Evolutionary conservation across 2,797 vertebrate species (phyloP), one percentile per base, ranked within the genome.

Genomic region (Anniella stebbinsi): DNA sequence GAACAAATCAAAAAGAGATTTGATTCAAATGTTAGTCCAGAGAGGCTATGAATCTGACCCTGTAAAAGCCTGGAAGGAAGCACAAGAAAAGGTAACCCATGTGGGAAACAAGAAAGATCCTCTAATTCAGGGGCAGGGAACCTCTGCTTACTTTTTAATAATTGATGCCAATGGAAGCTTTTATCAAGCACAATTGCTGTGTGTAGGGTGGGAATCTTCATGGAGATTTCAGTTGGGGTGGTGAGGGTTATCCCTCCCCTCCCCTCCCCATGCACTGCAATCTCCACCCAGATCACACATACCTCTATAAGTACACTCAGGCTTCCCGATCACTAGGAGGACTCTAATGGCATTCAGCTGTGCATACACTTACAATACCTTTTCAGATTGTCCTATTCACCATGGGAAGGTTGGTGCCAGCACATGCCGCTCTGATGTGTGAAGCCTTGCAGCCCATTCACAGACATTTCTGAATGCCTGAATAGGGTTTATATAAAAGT

Each of bases 1-100:
- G 95, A 99, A 99, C 97, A 99, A 99, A 97, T 98, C 98, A 81
- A 99, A 99, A 96, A 98, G 98, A 87, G 99, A 99, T 88, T 97
- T 99, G 95, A 98, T 99, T 97, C 98, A 98, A 94, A 98, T 99
- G 98, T 96, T 99, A 96, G 97, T 99, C 87, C 99, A 99, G 97
- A 98, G 98, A 96, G 99, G 99, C 90, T 99, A 95, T 90, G 99
- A 99, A 96, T 99, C 99, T 10, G 99, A 99, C 96, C 99, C 99
- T 21, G 98, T 99, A 87, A 98, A 97, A 94, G 98, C 98, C 84
- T 99, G 99, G 99, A 96, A 97, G 93, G 99, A 98, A 96, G 98
- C 98, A 92, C 99, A 98, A 96, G 97, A 98, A 95, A 98, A 98
- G 97, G 98, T 98, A 97, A 96, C 92, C 21, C 28, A 45, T 67